Base-by-base conservation (phyloP, 2,888 invertebrate species). In the Oegoconia quadripuncta region DNA sequence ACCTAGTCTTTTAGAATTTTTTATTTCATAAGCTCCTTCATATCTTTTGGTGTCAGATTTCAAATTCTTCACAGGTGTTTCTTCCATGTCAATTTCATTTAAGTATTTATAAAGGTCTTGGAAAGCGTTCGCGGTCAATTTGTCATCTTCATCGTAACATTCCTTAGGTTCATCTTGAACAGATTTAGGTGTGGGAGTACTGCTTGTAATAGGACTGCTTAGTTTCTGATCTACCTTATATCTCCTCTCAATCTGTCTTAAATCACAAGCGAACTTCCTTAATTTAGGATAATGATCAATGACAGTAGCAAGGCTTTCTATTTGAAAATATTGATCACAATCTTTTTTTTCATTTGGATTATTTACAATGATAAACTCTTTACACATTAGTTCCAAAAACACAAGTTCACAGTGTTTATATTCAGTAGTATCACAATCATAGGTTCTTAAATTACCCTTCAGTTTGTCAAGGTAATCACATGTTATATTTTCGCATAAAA, bases 401-500 rank as follows among this genome's bases (percentile, higher is more conserved):
- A 83, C 46, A 20, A 81, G 44, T 60, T 87, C 86, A 62, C 79
- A 79, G 14, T 57, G 56, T 29, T 78, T 69, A 64, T 73, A 68
- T 37, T 78, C 72, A 20, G 50, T 50, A 3, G 70, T 64, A 51
- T 82, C 69, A 47, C 74, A 54, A 2, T 72, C 51, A 50, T 68
- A 80, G 7, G 77, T 72, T 1, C 52, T 32, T 15, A 87, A 61
- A 11, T 78, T 55, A 42, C 64, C 69, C 52, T 83, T 78, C 6
- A 87, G 49, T 46, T 64, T 78, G 3, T 48, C 35, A 5, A 82
- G 53, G 44, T 70, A 74, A 18, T 69, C 59, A 0, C 50, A 46
- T 14, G 66, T 73, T 13, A 80, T 67, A 39, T 61, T 63, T 61
- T 87, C 87, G 70, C 84, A 82, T 7, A 86, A 42, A 53, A 65